Evolutionary conservation across 2,113 vertebrate genomes (phyloP).

Genomic region (Lamprotornis superbus): DNA sequence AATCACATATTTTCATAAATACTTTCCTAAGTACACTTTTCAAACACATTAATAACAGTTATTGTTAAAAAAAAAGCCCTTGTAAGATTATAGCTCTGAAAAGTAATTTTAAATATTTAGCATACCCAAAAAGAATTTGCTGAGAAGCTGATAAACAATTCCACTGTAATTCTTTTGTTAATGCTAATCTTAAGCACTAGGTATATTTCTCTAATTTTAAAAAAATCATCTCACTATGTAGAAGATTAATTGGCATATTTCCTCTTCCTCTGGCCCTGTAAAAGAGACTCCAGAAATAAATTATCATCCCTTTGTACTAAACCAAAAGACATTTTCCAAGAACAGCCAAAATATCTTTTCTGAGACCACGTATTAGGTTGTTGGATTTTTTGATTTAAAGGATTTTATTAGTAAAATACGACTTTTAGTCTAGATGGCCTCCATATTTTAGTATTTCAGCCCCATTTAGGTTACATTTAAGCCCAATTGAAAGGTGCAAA

Average conservation of each 20-base stretch:
- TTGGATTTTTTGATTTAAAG: not conserved
- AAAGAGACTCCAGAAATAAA: not conserved
- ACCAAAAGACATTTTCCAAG: fast-evolving
- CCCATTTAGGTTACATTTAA: not conserved
- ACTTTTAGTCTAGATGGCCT: not conserved
- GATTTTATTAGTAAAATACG: not conserved
- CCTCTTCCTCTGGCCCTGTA: not conserved
- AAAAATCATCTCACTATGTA: not conserved
- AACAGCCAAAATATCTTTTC: not conserved
- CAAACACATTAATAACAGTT: not conserved
- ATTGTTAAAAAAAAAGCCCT: not conserved
- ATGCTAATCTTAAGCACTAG: not conserved
- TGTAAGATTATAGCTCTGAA: not conserved
- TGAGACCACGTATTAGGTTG: not conserved
- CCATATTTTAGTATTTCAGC: not conserved
- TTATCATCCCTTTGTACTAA: not conserved
- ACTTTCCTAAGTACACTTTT: not conserved
- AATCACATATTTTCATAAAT: not conserved
- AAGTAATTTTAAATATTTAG: not conserved
- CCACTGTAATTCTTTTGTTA: not conserved
- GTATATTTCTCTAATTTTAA: not conserved
- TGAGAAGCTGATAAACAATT: not conserved
- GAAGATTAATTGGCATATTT: not conserved
- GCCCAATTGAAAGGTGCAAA: not conserved
- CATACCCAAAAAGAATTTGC: not conserved